Evolutionary conservation across 1,140 invertebrate species (phyloP).

Genomic region (Elysia chlorotica): DNA sequence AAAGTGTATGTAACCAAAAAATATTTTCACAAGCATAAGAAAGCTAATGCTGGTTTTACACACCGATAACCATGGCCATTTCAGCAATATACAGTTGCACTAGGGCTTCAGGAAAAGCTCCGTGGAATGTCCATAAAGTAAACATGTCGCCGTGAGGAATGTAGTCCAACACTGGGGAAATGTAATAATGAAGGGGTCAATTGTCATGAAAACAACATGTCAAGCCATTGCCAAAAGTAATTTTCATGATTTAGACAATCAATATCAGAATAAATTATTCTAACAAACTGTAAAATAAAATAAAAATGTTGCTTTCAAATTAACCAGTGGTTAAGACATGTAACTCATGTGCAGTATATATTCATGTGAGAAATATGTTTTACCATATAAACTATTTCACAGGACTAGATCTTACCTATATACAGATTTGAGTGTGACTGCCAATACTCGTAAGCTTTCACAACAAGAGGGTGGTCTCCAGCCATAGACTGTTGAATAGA

Average conservation of each 20-base stretch:
- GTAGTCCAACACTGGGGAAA: slow-evolving; percentile 78
- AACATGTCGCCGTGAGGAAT: slow-evolving; percentile 81
- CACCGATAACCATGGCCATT: slow-evolving; percentile 82
- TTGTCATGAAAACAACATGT: not conserved
- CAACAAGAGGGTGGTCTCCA: slow-evolving; percentile 85
- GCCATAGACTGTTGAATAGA: slow-evolving; percentile 79
- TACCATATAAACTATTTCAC: not conserved
- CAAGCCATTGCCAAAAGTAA: too few relatives aligned
- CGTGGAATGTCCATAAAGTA: slow-evolving; percentile 72
- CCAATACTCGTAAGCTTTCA: slow-evolving; percentile 78
- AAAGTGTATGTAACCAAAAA: too few relatives aligned
- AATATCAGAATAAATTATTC: too few relatives aligned
- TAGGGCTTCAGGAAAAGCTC: slow-evolving; percentile 75
- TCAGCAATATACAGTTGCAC: slow-evolving; percentile 82
- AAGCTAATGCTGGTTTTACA: too few relatives aligned
- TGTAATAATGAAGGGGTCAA: slow-evolving; percentile 10
- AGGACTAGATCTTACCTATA: slow-evolving; percentile 72
- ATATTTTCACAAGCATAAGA: too few relatives aligned
- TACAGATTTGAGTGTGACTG: slow-evolving; percentile 82
- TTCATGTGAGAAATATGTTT: too few relatives aligned
- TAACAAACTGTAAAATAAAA: too few relatives aligned
- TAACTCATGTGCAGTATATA: too few relatives aligned
- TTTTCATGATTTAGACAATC: too few relatives aligned
- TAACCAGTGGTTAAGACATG: too few relatives aligned
- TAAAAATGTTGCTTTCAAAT: too few relatives aligned